Base-by-base conservation (phyloP, 2,113 vertebrate genomes). In the Zapornia atra region DNA sequence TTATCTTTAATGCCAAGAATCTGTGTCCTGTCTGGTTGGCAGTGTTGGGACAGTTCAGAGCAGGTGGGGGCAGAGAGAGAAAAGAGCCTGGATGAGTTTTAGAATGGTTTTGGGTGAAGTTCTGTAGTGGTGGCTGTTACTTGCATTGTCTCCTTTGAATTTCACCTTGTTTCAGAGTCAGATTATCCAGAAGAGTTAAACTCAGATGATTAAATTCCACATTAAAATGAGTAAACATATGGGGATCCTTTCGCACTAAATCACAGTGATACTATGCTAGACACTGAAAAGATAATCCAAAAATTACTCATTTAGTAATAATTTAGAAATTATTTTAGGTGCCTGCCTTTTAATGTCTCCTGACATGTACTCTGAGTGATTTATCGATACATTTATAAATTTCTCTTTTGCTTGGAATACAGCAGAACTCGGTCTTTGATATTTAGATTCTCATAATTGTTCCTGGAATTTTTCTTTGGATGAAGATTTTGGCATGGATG, bases 391-490 rank as follows among this genome's bases (percentile, higher is more conserved):
- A 26, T 82, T 94, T 69, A 48, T 90, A 61, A 28, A 76, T 69
- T 61, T 75, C 17, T 85, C 54, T 84, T 95, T 80, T 76, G 18
- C 64, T 88, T 88, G 91, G 73, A 92, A 69, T 84, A 70, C 20
- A 76, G 66, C 73, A 94, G 80, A 87, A 53, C 29, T 68, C 50
- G 42, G 42, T 40, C 80, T 96, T 83, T 83, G 72, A 85, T 93
- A 83, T 79, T 82, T 86, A 79, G 90, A 86, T 83, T 65, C 59
- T 56, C 69, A 24, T 86, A 75, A 73, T 54, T 77, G 69, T 92
- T 96, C 88, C 61, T 96, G 90, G 90, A 94, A 87, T 90, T 94
- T 92, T 86, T 82, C 73, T 96, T 87, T 96, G 95, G 94, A 94
- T 72, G 70, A 61, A 66, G 73, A 17, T 75, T 77, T 92, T 97